A percentile compares a stretch with the other conserved stretches of the same genome.
phyloP scores from a whole-genome alignment of 2,113 vertebrate genomes.

The Prolemur simus region DNA sequence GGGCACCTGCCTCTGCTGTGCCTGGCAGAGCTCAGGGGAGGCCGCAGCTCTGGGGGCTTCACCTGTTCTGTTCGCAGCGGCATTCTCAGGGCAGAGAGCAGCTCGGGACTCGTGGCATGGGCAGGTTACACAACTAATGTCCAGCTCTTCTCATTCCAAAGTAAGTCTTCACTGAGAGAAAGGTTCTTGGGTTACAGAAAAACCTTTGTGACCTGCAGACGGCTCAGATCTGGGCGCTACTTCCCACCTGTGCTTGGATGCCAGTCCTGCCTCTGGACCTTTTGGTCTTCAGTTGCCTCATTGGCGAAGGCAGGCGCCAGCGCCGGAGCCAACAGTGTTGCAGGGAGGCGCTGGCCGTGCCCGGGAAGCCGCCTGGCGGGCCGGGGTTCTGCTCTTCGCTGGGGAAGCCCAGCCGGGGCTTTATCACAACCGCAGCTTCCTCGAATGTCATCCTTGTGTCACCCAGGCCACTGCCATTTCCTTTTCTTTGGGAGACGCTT shows the following conservation, averaged over 20 bases:
- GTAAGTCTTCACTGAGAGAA: not conserved
- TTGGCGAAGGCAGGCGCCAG: not conserved
- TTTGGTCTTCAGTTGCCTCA: not conserved
- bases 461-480: accelerated
- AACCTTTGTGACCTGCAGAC: not conserved
- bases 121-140: accelerated
- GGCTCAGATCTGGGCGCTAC: accelerated
- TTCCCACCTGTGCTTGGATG: accelerated
- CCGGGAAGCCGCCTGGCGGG: not conserved
- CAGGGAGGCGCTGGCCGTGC: not conserved
- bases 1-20: no score
- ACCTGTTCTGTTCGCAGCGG: no score
- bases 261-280: not conserved
- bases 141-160: not conserved
- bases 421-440: not conserved
- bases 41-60: not conserved
- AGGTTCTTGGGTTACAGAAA: not conserved
- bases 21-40: not conserved
- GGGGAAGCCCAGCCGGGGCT: not conserved
- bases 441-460: accelerated
- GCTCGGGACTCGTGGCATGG: not conserved
- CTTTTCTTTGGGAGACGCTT: not conserved
- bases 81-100: not conserved
- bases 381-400: not conserved
- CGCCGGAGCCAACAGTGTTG: not conserved